phyloP scores from a whole-genome alignment of 2,113 vertebrate species.

The Platycercus adscitus region DNA sequence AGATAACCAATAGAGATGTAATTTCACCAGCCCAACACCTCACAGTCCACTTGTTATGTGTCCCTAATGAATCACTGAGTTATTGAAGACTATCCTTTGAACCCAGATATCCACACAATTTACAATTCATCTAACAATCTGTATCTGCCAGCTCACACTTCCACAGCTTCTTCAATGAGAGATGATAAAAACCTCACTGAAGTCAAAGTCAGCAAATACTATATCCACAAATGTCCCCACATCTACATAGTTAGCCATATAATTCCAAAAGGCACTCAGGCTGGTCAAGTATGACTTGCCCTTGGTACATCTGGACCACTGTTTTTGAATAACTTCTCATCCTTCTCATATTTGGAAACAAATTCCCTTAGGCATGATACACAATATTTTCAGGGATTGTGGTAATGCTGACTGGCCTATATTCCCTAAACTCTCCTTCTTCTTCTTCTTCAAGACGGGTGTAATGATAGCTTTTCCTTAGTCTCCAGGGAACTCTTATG shows the following conservation, averaged over 20 bases:
- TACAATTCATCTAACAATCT: neutral
- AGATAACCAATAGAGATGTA: neutral
- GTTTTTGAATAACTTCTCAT: neutral
- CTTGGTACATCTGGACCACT: neutral
- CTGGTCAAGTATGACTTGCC: neutral
- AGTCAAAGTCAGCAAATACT: neutral
- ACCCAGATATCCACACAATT: rapidly evolving
- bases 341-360: neutral
- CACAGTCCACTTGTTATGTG: neutral
- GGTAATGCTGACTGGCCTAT: neutral
- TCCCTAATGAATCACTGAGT: neutral
- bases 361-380: neutral
- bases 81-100: neutral
- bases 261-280: neutral
- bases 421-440: neutral
- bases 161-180: neutral
- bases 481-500: neutral
- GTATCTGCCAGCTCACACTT: neutral
- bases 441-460: neutral
- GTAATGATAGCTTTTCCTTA: neutral
- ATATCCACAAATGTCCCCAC: neutral
- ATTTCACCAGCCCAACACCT: neutral
- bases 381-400: neutral
- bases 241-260: neutral
- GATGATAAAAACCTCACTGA: neutral